phyloP scores from a whole-genome alignment of 2,888 invertebrate species.

The Torymus aiolomorphi region DNA sequence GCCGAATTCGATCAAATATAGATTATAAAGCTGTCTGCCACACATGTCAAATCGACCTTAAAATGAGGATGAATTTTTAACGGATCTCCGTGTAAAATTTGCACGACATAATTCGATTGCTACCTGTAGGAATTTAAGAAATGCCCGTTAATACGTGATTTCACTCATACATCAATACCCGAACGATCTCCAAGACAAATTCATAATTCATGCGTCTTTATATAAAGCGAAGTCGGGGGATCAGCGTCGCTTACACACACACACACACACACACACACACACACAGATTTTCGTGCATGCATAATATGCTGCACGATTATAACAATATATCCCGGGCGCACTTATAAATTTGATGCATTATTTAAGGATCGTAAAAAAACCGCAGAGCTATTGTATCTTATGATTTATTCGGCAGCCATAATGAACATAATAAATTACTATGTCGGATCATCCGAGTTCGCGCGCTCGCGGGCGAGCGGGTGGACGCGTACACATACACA shows the following conservation, averaged over 20 bases:
- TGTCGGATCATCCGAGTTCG: slow-evolving; percentile 35
- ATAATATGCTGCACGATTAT: neutral
- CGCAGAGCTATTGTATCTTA: slow-evolving; percentile 1
- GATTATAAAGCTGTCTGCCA: slow-evolving; percentile 32
- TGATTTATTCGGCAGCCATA: slow-evolving; percentile 28
- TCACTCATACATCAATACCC: slow-evolving; percentile 1
- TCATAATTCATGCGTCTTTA: neutral
- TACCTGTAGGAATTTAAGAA: neutral
- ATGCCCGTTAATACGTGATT: slow-evolving; percentile 7
- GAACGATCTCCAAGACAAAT: neutral
- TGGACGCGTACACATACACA: no score
- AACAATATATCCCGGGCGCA: neutral
- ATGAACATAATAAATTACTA: slow-evolving; percentile 47
- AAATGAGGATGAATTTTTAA: slow-evolving; percentile 32
- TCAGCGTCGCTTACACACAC: no score
- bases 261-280: no score
- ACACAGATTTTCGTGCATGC: no score
- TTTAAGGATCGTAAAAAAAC: slow-evolving; percentile 1
- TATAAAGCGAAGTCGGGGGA: no score
- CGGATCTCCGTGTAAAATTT: slow-evolving; percentile 6
- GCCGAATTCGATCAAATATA: slow-evolving; percentile 24
- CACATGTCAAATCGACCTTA: slow-evolving; percentile 11
- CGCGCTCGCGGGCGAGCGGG: no score
- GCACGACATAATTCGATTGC: slow-evolving; percentile 18
- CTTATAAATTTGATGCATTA: neutral